These are phyloP conservation scores for Cottoperca gobio DNA, from an alignment of 2,797 vertebrate genomes.

Conservation along the genomic window DNA sequence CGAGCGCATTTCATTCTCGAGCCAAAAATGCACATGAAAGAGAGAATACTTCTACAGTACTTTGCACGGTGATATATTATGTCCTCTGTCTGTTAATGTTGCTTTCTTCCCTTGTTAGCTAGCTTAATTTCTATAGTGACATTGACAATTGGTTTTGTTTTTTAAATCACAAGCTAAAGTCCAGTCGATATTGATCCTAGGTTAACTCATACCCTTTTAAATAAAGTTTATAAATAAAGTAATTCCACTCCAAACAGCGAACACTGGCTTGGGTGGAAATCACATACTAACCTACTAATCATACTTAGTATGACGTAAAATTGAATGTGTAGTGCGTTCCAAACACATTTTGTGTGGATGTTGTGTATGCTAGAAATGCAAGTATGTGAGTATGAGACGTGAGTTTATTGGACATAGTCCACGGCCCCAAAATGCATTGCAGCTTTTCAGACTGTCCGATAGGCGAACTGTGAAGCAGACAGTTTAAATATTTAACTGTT, in stretches of 20 bases:
- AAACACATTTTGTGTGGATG: neutral
- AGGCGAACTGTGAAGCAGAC: no score
- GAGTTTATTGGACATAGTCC: no score
- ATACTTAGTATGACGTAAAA: no score
- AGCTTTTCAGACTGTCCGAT: no score
- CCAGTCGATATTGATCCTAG: neutral
- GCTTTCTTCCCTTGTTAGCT: slow-evolving; percentile 23
- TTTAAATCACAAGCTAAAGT: neutral
- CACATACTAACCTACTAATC: no score
- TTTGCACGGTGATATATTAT: slow-evolving; percentile 24
- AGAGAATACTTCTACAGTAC: slow-evolving; percentile 34
- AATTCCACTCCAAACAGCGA: neutral
- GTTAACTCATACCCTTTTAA: neutral
- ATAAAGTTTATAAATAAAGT: no score
- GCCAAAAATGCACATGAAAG: slow-evolving; percentile 57
- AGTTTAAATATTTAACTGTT: no score
- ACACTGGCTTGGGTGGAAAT: neutral
- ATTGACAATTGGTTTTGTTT: no score
- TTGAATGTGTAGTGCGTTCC: neutral
- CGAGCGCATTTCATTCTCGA: slow-evolving; percentile 27
- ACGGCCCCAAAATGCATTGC: no score
- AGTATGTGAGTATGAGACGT: no score
- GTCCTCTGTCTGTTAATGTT: slow-evolving; percentile 14
- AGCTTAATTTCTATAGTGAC: neutral
- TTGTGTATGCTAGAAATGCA: neutral